Evolutionary conservation across 1,140 invertebrate genomes (phyloP), one percentile per base, ranked within the genome.

Genomic region (Epicauta chinensis): DNA sequence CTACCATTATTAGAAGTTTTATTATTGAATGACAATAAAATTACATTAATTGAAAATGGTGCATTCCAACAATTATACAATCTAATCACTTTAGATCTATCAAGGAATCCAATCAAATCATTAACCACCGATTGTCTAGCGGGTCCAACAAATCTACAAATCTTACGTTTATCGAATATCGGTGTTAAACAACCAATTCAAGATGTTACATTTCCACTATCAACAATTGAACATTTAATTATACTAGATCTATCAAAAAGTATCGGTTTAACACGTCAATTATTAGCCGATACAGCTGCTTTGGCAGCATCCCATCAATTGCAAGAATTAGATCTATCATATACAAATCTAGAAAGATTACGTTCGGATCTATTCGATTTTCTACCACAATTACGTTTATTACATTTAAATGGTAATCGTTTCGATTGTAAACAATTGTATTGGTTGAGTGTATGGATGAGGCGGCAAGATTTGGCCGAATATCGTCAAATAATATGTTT

Each of bases 231-330:
- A 61, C 76, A 79, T 62, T 73, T 93, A 16, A 75, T 83, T 60
- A 77, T 73, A 48, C 73, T 93, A 16, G 82, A 91, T 65, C 69
- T 92, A 34, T 82, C 86, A 51, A 77, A 78, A 50, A 91, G 89
- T 63, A 80, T 86, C 0, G 75, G 76, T 6, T 71, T 92, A 29
- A 81, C 83, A 1, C 72, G 77, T 35, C 81, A 81, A 62, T 72
- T 89, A 15, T 64, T 91, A 36, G 75, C 76, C 7, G 84, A 87
- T 58, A 80, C 81, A 13, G 82, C 84, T 1, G 79, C 83, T 4
- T 69, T 90, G 36, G 81, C 81, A 14, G 81, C 81, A 5, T 81
- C 86, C 55, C 78, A 80, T 29, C 77, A 81, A 64, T 69, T 87
- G 10, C 74, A 80, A 53, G 77, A 83, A 53, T 71, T 92, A 12